These are phyloP conservation scores for Ophiothrix spiculata DNA, from an alignment of 35 echinoderm and acorn worm species.

Conservation along the genomic window DNA sequence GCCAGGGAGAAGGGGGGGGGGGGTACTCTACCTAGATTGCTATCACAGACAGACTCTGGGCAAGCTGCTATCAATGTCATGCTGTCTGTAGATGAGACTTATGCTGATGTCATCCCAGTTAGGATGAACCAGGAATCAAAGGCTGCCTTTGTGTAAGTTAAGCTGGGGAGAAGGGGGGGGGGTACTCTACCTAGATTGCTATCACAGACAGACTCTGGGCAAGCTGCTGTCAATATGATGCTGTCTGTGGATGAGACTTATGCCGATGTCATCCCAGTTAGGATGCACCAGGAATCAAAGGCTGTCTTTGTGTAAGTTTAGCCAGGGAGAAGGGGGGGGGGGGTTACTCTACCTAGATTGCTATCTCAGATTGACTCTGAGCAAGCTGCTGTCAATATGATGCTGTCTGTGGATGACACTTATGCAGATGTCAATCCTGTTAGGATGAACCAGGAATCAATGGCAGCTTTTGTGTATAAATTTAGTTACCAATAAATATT, in stretches of 20 bases:
- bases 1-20: too few relatives aligned
- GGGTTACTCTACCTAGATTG: constrained; percentile 78
- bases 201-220: constrained; percentile 47
- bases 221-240: constrained; percentile 88
- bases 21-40: constrained; percentile 75
- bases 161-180: too few relatives aligned
- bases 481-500: too few relatives aligned
- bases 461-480: constrained; percentile 91
- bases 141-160: too few relatives aligned
- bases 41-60: constrained; percentile 52
- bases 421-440: constrained; percentile 94
- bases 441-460: constrained; percentile 63
- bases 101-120: constrained; percentile 90
- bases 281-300: constrained; percentile 65
- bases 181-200: constrained; percentile 81
- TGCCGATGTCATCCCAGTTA: constrained; percentile 86
- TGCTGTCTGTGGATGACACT: constrained; percentile 93
- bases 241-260: constrained; percentile 96
- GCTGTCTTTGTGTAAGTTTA: constrained; percentile 93
- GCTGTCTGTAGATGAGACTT: constrained; percentile 93
- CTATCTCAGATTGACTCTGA: constrained; percentile 55
- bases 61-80: constrained; percentile 91
- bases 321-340: too few relatives aligned
- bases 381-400: constrained; percentile 83
- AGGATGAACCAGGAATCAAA: too few relatives aligned